phyloP scores from a whole-genome alignment of 2,888 invertebrate species.

The Latrodectus hesperus region DNA sequence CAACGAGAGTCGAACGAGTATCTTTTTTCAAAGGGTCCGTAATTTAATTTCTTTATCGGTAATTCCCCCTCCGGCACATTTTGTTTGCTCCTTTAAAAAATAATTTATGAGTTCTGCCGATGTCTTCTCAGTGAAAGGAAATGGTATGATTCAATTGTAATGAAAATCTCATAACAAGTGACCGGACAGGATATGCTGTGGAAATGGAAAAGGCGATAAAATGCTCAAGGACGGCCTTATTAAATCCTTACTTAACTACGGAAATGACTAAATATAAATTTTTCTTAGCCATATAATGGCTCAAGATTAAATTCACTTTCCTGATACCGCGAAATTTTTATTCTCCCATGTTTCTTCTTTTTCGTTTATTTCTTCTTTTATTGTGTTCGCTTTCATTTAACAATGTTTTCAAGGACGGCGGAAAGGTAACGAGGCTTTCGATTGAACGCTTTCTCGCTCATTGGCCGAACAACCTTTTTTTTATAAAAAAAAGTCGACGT shows the following conservation, averaged over 20 bases:
- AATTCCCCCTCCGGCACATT: conserved; percentile 23
- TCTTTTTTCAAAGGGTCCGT: no score
- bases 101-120: conserved; percentile 48
- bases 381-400: conserved; percentile 3
- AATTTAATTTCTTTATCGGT: conserved; percentile 47
- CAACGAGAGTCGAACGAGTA: no score
- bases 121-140: conserved; percentile 59
- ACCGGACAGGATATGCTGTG: conserved; percentile 35
- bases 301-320: conserved; percentile 60
- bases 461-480: no score
- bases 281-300: conserved; percentile 55
- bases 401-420: no score
- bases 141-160: conserved; percentile 56
- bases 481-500: no score
- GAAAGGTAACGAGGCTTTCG: no score
- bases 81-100: conserved; percentile 61
- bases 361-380: conserved; percentile 11
- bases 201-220: conserved; percentile 62
- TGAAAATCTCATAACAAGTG: conserved; percentile 44
- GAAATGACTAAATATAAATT: conserved; percentile 65
- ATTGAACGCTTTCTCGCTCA: no score
- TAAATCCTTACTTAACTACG: conserved; percentile 64
- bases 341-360: conserved; percentile 7
- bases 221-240: conserved; percentile 54
- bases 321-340: conserved; percentile 41